These are phyloP conservation scores for Sarotherodon lohbergeri DNA, from an alignment of 2,113 vertebrate genomes.

Conservation along the genomic window DNA sequence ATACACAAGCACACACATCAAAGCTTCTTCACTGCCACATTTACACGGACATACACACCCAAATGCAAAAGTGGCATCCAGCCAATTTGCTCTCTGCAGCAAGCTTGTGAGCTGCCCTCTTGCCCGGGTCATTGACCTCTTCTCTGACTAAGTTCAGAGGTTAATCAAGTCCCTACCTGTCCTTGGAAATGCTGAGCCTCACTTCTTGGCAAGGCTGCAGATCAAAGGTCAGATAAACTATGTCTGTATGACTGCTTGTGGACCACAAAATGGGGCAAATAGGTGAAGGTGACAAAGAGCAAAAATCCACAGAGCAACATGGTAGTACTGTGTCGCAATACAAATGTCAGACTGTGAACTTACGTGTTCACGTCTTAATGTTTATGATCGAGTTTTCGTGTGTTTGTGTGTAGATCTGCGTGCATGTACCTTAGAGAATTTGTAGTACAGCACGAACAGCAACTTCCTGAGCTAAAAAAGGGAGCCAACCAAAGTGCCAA, in stretches of 20 bases:
- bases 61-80: conserved; percentile 37
- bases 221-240: conserved; percentile 60
- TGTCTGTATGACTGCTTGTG: conserved; percentile 63
- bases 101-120: conserved; percentile 51
- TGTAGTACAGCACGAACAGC: conserved; percentile 49
- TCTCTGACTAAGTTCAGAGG: conserved; percentile 63
- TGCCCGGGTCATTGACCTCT: conserved; percentile 60
- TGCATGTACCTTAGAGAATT: neutral
- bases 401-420: neutral
- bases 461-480: neutral
- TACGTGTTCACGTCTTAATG: conserved; percentile 16
- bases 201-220: conserved; percentile 44
- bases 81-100: conserved; percentile 51
- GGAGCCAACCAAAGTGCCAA: neutral
- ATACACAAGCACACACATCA: conserved; percentile 1
- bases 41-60: neutral
- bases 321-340: conserved; percentile 30
- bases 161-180: conserved; percentile 73
- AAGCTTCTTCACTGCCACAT: neutral
- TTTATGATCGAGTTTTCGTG: conserved; percentile 24
- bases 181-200: conserved; percentile 62
- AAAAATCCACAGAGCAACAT: conserved; percentile 24
- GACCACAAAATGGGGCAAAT: conserved; percentile 34
- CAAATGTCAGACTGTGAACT: conserved; percentile 35
- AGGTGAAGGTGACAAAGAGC: conserved; percentile 58